Evolutionary conservation across 2,888 invertebrate genomes (phyloP), one percentile per base, ranked within the genome.

Genomic region (Ommatoiulus sabulosus): DNA sequence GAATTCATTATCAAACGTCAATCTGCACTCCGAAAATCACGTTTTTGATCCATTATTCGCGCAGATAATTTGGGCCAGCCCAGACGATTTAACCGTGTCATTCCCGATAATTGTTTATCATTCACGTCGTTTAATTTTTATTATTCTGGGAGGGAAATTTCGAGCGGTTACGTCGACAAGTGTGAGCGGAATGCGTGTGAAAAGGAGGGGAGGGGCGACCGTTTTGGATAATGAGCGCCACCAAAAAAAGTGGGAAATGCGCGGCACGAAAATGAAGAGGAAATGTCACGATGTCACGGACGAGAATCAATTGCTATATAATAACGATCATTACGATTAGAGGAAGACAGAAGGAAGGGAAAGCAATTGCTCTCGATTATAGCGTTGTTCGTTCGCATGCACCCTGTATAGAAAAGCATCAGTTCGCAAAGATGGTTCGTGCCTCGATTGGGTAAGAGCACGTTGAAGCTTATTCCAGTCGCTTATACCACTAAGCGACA

Each of bases 261-360:
- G 17, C n/a, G 1, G 57, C 17, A 57, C 57, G n/a, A 57, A 57
- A 17, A n/a, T n/a, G 17, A n/a, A 6, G 57, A 8, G 57, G 57
- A 57, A 57, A 57, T 57, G 57, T 57, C 57, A 57, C n/a, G n/a
- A 52, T n/a, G 57, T 57, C 57, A 57, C 57, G 57, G 57, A 57
- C 57, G 57, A n/a, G 57, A 57, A n/a, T 57, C 57, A n/a, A n/a
- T 57, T 57, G 57, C 57, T n/a, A 35, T 35, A 35, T 35, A n/a
- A n/a, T 57, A 5, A n/a, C 57, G 57, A n/a, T 57, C 57, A n/a
- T n/a, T 57, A 15, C 15, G 52, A 52, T 15, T 35, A 35, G 5
- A n/a, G 57, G n/a, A 35, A 35, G 35, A 35, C 35, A 35, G 35
- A 35, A 35, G 35, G 35, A 35, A 35, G 35, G 35, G 35, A 4